These are phyloP conservation scores for Mythimna lalbum DNA, from an alignment of 2,888 invertebrate species.

Conservation along the genomic window DNA sequence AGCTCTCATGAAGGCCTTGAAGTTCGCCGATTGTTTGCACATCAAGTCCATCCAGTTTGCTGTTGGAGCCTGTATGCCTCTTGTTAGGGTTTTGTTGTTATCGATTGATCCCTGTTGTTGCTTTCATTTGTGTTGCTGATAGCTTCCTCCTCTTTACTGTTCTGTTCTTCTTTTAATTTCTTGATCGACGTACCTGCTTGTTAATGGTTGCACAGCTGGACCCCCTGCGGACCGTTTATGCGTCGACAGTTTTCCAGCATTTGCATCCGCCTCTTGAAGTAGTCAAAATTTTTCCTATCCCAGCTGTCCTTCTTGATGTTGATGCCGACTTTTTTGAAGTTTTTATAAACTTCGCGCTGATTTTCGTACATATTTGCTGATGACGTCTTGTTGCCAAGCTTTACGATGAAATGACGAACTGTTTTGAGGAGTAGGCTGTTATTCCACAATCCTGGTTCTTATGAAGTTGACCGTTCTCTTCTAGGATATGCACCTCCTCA, in stretches of 20 bases:
- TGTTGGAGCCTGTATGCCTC: no score
- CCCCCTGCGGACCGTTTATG: background rate
- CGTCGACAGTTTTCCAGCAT: slow-evolving; percentile 3
- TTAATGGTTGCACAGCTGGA: background rate
- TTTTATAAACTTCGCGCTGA: background rate
- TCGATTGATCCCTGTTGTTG: no score
- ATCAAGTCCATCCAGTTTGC: no score
- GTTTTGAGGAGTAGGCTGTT: background rate
- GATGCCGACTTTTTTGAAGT: slow-evolving; percentile 5
- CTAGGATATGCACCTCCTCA: background rate
- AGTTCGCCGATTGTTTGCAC: no score
- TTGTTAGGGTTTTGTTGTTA: no score
- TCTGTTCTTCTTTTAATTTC: no score
- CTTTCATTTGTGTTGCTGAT: no score
- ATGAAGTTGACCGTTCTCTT: background rate
- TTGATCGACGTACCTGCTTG: no score
- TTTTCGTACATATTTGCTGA: background rate
- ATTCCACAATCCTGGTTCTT: background rate
- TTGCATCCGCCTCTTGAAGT: slow-evolving; percentile 14
- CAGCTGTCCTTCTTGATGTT: slow-evolving; percentile 17
- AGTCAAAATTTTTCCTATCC: slow-evolving; percentile 18
- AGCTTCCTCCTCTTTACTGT: no score
- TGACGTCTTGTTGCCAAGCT: slow-evolving; percentile 5
- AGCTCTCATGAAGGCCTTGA: no score
- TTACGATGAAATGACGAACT: background rate